phyloP scores from a whole-genome alignment of 2,888 invertebrate species.

The Cerastis leucographa region DNA sequence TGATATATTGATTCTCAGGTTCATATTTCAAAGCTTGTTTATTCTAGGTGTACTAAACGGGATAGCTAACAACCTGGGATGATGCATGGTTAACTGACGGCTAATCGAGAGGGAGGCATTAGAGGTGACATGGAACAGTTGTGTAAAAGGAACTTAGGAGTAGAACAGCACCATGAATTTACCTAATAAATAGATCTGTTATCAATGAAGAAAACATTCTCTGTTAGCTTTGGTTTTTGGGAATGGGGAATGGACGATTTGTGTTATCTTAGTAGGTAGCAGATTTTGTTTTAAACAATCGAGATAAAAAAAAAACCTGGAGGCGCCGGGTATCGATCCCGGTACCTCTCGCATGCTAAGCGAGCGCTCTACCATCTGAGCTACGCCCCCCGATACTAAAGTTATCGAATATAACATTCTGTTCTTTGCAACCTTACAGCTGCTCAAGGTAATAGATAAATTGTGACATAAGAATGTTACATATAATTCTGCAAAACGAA shows the following conservation, averaged over 20 bases:
- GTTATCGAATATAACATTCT: slow-evolving; percentile 71
- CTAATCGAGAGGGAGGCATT: not conserved
- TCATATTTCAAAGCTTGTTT: slow-evolving; percentile 6
- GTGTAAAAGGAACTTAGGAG: not conserved
- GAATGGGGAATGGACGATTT: too few species aligned
- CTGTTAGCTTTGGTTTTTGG: too few species aligned
- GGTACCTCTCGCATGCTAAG: slow-evolving; percentile 89
- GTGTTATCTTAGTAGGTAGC: not conserved
- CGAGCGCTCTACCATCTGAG: slow-evolving; percentile 87
- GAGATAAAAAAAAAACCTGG: not conserved
- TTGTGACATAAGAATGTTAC: not conserved
- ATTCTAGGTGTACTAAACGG: not conserved
- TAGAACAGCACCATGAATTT: not conserved
- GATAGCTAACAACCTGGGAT: not conserved
- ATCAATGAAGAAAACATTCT: not conserved
- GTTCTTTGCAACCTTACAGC: not conserved
- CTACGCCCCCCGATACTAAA: slow-evolving; percentile 75
- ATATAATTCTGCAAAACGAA: not conserved
- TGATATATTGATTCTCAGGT: slow-evolving; percentile 5
- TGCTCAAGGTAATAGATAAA: not conserved
- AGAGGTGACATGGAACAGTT: not conserved
- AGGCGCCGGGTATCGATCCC: slow-evolving; percentile 90
- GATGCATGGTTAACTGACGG: not conserved
- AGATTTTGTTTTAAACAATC: not conserved
- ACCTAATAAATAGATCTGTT: not conserved